Percentiles rank a stretch among this genome's conserved stretches.
Evolutionary conservation across 2,113 vertebrate species (phyloP).

Genomic region (Petroica traversi): DNA sequence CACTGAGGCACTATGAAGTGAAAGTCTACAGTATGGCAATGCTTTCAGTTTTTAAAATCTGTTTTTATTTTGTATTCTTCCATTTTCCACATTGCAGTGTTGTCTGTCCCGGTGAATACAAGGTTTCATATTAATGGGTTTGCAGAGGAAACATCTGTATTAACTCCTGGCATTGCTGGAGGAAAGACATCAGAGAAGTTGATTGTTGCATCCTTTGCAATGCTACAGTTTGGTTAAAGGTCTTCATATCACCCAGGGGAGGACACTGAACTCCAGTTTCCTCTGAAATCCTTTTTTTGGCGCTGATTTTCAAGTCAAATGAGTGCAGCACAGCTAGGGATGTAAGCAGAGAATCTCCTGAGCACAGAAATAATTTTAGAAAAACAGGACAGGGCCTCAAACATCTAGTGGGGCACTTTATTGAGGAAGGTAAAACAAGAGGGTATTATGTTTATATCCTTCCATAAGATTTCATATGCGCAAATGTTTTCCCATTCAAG

Average conservation of each 20-base stretch:
- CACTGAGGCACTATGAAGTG: conserved; percentile 89
- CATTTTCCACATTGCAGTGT: neutral
- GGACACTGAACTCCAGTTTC: neutral
- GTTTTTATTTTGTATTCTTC: neutral
- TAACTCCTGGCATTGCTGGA: neutral
- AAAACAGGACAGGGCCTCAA: neutral
- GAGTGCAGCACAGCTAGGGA: neutral
- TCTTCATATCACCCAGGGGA: neutral
- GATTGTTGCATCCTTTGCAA: neutral
- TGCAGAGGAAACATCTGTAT: neutral
- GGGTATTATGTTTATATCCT: neutral
- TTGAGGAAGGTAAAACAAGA: neutral
- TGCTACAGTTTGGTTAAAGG: neutral
- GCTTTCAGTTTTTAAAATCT: neutral
- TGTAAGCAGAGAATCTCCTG: neutral
- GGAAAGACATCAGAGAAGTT: neutral
- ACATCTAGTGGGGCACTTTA: neutral
- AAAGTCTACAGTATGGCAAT: conserved; percentile 88
- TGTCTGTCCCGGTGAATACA: neutral
- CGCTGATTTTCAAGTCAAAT: neutral
- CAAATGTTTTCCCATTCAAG: neutral
- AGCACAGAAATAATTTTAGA: neutral
- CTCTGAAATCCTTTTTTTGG: neutral
- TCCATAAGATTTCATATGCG: neutral
- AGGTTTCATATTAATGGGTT: neutral